phyloP scores from a whole-genome alignment of 37 sponge, comb jelly and placozoan genomes.

The Cliona cf. orientalis region DNA sequence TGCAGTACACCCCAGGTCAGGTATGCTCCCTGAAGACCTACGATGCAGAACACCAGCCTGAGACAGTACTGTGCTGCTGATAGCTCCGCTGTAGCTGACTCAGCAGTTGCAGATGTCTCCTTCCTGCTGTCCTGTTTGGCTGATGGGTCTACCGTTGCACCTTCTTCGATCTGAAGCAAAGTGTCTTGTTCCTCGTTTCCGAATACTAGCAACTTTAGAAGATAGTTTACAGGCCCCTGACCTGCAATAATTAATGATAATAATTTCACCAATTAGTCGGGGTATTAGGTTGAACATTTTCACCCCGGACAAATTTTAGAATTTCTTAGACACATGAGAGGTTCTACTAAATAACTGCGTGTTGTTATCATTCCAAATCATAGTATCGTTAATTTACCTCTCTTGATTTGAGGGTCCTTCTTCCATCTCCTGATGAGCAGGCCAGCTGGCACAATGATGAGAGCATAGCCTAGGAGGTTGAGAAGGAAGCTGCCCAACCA shows the following conservation, averaged over 20 bases:
- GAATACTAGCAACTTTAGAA: conserved; percentile 53
- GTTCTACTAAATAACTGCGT: neutral
- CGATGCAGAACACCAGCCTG: conserved; percentile 62
- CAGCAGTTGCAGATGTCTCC: neutral
- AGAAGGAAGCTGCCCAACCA: conserved; percentile 86
- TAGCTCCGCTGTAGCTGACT: neutral
- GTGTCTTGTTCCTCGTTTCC: conserved; percentile 38
- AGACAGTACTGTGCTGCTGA: neutral
- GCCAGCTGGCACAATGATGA: conserved; percentile 83
- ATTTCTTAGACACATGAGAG: too few relatives aligned
- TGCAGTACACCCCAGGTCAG: conserved; percentile 97
- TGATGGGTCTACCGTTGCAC: neutral
- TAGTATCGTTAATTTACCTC: conserved; percentile 35
- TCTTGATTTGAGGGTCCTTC: conserved; percentile 59
- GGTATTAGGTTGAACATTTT: too few relatives aligned
- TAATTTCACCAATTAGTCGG: too few relatives aligned
- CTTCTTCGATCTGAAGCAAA: too few relatives aligned
- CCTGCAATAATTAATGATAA: too few relatives aligned
- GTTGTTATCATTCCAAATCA: neutral
- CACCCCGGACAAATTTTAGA: too few relatives aligned
- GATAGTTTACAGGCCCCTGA: conserved; percentile 47
- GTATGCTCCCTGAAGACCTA: conserved; percentile 89
- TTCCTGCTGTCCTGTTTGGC: conserved; percentile 15
- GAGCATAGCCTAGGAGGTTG: conserved; percentile 84
- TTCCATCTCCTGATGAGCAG: conserved; percentile 74